phyloP scores from a whole-genome alignment of 2,888 invertebrate genomes.

The Noctua janthina region DNA sequence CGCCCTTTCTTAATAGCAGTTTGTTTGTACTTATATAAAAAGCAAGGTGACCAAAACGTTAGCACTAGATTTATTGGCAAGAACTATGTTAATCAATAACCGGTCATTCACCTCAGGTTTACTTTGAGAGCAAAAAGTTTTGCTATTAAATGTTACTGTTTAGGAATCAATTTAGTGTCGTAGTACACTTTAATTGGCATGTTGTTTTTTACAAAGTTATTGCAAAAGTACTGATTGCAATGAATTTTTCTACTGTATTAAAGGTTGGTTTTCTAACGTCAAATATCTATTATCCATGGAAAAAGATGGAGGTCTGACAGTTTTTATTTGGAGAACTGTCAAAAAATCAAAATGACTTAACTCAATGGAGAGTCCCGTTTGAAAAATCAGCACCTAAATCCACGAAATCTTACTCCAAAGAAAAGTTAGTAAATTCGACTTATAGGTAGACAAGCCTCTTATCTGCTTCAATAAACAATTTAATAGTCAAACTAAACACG shows the following conservation, averaged over 20 bases:
- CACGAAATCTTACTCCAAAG: background rate
- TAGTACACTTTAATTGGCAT: background rate
- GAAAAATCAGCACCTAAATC: background rate
- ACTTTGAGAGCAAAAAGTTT: background rate
- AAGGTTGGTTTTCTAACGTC: background rate
- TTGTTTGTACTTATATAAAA: slow-evolving; percentile 15
- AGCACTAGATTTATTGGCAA: slow-evolving; percentile 10
- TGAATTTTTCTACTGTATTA: background rate
- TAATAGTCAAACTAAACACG: background rate
- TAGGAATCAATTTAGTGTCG: background rate
- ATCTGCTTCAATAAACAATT: background rate
- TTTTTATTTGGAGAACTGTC: background rate
- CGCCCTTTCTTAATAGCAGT: background rate
- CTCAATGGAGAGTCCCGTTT: background rate
- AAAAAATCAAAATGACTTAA: background rate
- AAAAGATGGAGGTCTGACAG: background rate
- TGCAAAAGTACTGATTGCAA: background rate
- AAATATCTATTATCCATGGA: background rate
- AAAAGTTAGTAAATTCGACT: background rate
- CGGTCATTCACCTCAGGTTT: slow-evolving; percentile 15
- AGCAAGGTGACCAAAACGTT: slow-evolving; percentile 1
- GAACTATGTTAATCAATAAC: slow-evolving; percentile 3
- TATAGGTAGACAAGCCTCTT: background rate
- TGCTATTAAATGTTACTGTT: background rate
- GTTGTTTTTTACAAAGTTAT: background rate